phyloP scores from a whole-genome alignment of 1,140 invertebrate species.

The Metopolophium dirhodum region DNA sequence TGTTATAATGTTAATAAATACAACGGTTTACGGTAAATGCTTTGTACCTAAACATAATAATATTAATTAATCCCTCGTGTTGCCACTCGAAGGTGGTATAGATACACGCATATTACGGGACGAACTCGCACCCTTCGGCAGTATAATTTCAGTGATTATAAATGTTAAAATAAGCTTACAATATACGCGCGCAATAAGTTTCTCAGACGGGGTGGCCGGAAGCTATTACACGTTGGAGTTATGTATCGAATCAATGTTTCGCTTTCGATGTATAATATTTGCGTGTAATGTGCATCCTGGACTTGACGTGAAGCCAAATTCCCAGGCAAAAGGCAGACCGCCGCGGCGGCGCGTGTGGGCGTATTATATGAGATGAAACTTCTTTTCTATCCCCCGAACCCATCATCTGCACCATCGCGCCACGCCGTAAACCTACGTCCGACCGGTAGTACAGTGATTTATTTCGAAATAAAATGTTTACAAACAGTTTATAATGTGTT shows the following conservation, averaged over 20 bases:
- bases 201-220: not conserved
- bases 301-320: conserved; percentile 40
- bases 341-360: not conserved
- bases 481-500: not conserved
- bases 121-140: not conserved
- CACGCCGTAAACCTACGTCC: not conserved
- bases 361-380: not conserved
- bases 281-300: not conserved
- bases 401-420: not conserved
- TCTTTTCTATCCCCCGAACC: not conserved
- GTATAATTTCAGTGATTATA: conserved; percentile 42
- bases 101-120: not conserved
- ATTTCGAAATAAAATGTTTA: conserved; percentile 38
- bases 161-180: conserved; percentile 48
- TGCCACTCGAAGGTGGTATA: not conserved
- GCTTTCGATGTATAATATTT: not conserved
- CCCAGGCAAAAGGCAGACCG: not conserved
- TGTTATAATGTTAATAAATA: not conserved
- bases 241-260: not conserved
- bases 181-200: not conserved
- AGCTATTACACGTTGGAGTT: not conserved
- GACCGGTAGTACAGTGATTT: conserved; percentile 28
- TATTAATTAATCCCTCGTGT: conserved; percentile 38
- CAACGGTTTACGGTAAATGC: not conserved
- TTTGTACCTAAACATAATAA: not conserved